Evolutionary conservation across 2,888 invertebrate species (phyloP).

Genomic region (Cantharis nigra): DNA sequence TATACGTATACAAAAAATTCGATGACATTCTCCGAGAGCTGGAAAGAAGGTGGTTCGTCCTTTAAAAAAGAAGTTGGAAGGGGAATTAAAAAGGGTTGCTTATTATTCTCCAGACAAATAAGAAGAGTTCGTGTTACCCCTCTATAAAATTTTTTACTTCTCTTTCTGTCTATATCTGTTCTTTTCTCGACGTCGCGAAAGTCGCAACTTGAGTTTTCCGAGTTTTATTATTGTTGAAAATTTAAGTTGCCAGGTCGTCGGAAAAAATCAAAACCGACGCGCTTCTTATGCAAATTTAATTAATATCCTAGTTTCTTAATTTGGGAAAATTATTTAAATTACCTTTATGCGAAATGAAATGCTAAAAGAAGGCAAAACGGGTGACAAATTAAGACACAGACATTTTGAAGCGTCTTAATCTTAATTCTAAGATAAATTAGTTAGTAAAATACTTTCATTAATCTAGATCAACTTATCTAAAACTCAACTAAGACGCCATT

Average conservation of each 20-base stretch:
- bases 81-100: slow-evolving; percentile 31
- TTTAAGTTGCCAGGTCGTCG: background rate
- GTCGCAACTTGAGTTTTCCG: background rate
- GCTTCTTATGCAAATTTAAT: background rate
- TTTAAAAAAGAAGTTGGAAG: slow-evolving; percentile 18
- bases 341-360: slow-evolving; percentile 4
- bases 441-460: slow-evolving; percentile 57
- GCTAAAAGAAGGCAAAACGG: slow-evolving; percentile 29
- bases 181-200: slow-evolving; percentile 21
- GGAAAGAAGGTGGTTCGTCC: slow-evolving; percentile 12
- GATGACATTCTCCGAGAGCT: slow-evolving; percentile 1
- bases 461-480: slow-evolving; percentile 56
- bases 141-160: slow-evolving; percentile 28
- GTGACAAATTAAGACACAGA: slow-evolving; percentile 57
- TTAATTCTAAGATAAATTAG: slow-evolving; percentile 58
- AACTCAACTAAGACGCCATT: slow-evolving; percentile 45
- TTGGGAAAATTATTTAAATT: background rate
- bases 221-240: background rate
- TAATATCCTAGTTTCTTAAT: background rate
- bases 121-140: slow-evolving; percentile 29
- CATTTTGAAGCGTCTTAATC: slow-evolving; percentile 56
- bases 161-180: slow-evolving; percentile 22
- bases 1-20: background rate
- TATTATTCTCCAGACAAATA: slow-evolving; percentile 33
- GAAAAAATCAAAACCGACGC: background rate